Evolutionary conservation across 2,113 vertebrate species (phyloP).

Genomic region (Embiotoca jacksoni): DNA sequence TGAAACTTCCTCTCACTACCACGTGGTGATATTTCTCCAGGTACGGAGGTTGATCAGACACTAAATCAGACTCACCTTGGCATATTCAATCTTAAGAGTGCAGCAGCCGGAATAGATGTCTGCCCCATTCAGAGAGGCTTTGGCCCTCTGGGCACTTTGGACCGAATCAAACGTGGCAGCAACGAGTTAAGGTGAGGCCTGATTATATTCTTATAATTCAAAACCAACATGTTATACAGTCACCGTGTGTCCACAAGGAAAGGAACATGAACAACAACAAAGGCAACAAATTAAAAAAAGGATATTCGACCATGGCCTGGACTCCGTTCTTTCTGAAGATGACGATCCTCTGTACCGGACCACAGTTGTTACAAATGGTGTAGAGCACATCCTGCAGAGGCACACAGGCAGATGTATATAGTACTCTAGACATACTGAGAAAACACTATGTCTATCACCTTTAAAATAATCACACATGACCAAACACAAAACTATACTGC

Average conservation of each 20-base stretch:
- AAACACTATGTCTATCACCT: not conserved
- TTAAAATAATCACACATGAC: not conserved
- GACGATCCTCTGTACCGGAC: constrained; percentile 96
- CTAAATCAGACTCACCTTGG: constrained; percentile 86
- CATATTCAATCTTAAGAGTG: constrained; percentile 96
- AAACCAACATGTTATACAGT: not conserved
- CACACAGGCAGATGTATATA: constrained; percentile 13
- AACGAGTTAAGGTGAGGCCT: constrained; percentile 82
- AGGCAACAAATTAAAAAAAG: constrained; percentile 81
- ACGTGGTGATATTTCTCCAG: not conserved
- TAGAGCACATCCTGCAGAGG: constrained; percentile 92
- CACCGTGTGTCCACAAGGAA: not conserved
- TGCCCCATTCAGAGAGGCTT: constrained; percentile 95
- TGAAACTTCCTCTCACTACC: not conserved
- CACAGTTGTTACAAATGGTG: constrained; percentile 96
- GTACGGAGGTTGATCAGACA: not conserved
- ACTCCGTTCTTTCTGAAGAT: constrained; percentile 98
- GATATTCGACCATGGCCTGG: constrained; percentile 99
- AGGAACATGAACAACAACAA: not conserved
- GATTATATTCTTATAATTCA: not conserved
- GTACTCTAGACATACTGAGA: accelerated
- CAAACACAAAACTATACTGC: not conserved
- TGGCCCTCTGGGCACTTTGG: constrained; percentile 95
- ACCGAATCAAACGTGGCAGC: constrained; percentile 90
- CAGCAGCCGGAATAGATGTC: constrained; percentile 98